These are phyloP conservation scores for Cossypha caffra DNA, from an alignment of 2,797 vertebrate species.

Conservation along the genomic window DNA sequence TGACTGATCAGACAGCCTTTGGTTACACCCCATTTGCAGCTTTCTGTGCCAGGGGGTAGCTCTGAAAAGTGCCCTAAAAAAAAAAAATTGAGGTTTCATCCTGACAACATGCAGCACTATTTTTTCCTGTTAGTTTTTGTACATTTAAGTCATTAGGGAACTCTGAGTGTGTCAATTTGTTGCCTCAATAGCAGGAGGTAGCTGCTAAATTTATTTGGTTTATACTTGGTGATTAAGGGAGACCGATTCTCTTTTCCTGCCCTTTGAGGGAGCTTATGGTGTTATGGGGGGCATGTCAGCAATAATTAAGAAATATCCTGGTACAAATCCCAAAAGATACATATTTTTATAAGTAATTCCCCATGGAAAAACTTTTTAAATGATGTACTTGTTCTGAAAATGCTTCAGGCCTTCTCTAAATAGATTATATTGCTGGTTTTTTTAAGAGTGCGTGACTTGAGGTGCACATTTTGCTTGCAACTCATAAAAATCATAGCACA, in stretches of 20 bases:
- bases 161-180: constrained; percentile 34
- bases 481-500: constrained; percentile 22
- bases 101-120: neutral
- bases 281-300: constrained; percentile 63
- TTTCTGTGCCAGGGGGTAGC: neutral
- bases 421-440: constrained; percentile 51
- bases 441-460: constrained; percentile 60
- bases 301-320: constrained; percentile 73
- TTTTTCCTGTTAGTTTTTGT: neutral
- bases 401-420: constrained; percentile 64
- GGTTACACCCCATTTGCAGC: neutral
- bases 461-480: constrained; percentile 53
- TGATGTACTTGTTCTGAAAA: constrained; percentile 59
- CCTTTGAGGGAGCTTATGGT: constrained; percentile 67
- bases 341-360: constrained; percentile 66
- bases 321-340: constrained; percentile 56
- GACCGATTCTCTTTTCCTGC: constrained; percentile 62
- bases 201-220: constrained; percentile 66
- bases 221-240: constrained; percentile 60
- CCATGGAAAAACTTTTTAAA: constrained; percentile 50
- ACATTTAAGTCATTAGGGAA: constrained; percentile 44
- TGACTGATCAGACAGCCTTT: neutral
- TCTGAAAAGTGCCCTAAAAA: neutral
- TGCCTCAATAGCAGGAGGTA: constrained; percentile 46
- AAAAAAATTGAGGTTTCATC: neutral